Evolutionary conservation across 2,113 vertebrate species (phyloP), one percentile per base, ranked within the genome.

Genomic region (Myiopsitta monachus): DNA sequence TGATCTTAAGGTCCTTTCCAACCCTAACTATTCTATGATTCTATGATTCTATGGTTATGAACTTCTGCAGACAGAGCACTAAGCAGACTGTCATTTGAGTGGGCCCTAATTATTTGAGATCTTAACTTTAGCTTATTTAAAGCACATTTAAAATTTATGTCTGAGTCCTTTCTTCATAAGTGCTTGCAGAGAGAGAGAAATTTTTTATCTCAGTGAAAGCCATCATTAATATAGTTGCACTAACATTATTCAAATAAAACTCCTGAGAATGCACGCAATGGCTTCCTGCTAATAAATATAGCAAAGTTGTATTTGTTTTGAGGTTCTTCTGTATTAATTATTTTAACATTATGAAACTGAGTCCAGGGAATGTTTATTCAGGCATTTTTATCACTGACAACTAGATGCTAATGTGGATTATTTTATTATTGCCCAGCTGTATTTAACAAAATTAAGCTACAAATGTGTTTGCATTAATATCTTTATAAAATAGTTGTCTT

Each of bases 261-360:
- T 82, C 66, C 46, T 59, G 72, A 90, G 80, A 85, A 87, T 66
- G 44, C 28, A 72, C 19, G 75, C 39, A 92, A 66, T 64, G 24
- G 17, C 13, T 36, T 81, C 67, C 82, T 87, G 62, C 18, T 95
- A 94, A 52, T 80, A 92, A 84, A 10, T 47, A 62, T 18, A 57
- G 3, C 27, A 87, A 68, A 68, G 18, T 30, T 61, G 16, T 17
- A 4, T 64, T 89, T 72, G 33, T 70, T 88, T 96, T 88, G 14
- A 83, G 81, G 59, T 75, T 75, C 3, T 67, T 92, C 88, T 84
- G 13, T 85, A 64, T 87, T 87, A 91, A 91, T 89, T 92, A 68
- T 64, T 79, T 75, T 41, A 81, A 76, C 17, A 78, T 84, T 72
- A 72, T 89, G 78, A 87, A 94, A 72, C 26, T 43, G 38, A 75